Evolutionary conservation across 1,140 invertebrate genomes (phyloP).

Genomic region (Pseudomyrmex flavicornis): DNA sequence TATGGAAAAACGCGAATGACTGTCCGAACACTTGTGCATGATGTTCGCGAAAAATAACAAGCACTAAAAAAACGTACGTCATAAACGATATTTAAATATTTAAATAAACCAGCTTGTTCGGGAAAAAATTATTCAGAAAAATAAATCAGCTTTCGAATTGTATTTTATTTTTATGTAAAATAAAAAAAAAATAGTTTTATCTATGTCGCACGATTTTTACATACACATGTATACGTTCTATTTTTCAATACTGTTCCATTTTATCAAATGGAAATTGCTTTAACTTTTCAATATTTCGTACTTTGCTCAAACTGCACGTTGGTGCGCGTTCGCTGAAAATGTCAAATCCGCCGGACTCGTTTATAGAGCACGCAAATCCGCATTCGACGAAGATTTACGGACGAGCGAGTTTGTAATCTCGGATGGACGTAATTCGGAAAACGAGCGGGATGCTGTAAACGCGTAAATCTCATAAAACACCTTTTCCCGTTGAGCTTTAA

Average conservation of each 20-base stretch:
- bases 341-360: not conserved
- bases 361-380: not conserved
- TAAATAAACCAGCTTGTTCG: too few relatives aligned
- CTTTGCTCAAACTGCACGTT: not conserved
- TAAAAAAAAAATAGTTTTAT: not conserved
- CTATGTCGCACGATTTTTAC: not conserved
- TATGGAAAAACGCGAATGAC: not conserved
- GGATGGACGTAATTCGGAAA: constrained; percentile 21
- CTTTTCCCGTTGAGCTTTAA: not conserved
- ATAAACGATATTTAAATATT: too few relatives aligned
- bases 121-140: not conserved
- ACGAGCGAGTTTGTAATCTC: constrained; percentile 27
- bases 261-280: not conserved
- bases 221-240: not conserved
- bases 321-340: not conserved
- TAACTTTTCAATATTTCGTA: constrained; percentile 8
- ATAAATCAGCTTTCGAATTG: not conserved
- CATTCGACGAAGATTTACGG: constrained; percentile 28
- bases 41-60: too few relatives aligned
- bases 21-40: not conserved
- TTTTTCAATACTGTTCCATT: constrained; percentile 1
- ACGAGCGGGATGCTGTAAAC: not conserved
- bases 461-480: constrained; percentile 6
- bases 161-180: not conserved
- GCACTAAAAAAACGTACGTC: too few relatives aligned